Conservation (phyloP, 2,888 invertebrate species). For the Erynnis tages region DNA sequence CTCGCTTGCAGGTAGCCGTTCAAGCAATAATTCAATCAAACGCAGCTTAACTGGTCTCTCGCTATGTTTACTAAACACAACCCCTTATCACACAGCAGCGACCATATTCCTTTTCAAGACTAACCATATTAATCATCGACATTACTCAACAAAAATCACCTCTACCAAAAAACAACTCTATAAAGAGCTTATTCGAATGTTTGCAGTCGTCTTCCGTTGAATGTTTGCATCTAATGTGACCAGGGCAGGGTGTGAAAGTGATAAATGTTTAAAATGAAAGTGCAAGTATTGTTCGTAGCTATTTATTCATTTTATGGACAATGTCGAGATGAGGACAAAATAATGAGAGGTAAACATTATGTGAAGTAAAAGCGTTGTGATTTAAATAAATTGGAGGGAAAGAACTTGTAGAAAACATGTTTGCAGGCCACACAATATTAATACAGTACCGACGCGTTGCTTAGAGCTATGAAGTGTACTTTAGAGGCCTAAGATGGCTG, state of each 20-base stretch:
- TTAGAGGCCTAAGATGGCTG: too few species aligned
- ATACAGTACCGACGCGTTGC: too few species aligned
- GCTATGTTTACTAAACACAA: conserved; percentile 67
- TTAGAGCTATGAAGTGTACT: too few species aligned
- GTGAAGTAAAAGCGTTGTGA: too few species aligned
- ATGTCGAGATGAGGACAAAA: conserved; percentile 72
- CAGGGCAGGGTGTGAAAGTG: too few species aligned
- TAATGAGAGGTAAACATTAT: conserved; percentile 60
- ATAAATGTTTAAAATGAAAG: conserved; percentile 34
- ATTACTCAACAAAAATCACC: conserved; percentile 8
- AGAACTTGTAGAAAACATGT: too few species aligned
- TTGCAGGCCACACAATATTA: too few species aligned
- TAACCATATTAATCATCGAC: conserved; percentile 33
- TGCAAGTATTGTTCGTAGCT: conserved; percentile 40
- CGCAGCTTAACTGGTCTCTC: conserved; percentile 63
- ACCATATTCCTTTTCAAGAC: conserved; percentile 43
- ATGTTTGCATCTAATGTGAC: too few species aligned
- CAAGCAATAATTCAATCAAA: conserved; percentile 77
- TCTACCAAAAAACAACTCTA: conserved; percentile 12
- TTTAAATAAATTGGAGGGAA: too few species aligned
- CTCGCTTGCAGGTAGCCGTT: conserved; percentile 55
- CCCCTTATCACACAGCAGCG: conserved; percentile 52
- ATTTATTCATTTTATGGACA: conserved; percentile 39
- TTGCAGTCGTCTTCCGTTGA: neutral
- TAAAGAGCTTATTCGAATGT: conserved; percentile 14